Evolutionary conservation across 2,113 vertebrate species (phyloP), one percentile per base, ranked within the genome.

Genomic region (Cervus canadensis): DNA sequence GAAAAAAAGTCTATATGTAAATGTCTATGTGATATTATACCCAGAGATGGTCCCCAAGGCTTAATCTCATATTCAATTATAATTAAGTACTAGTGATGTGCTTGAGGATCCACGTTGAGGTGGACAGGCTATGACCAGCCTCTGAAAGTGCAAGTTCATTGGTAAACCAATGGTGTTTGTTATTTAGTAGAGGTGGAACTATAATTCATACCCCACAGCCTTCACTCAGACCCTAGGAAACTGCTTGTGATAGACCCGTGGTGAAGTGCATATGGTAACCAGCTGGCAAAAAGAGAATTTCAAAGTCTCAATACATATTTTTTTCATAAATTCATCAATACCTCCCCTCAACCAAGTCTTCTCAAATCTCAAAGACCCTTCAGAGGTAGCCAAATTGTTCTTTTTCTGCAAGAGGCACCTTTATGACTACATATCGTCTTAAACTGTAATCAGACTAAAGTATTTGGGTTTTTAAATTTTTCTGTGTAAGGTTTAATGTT

Each of bases 281-380:
- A 92, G 40, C 28, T 93, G 82, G 10, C n/a, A 83, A 82, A 87
- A 82, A 25, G 9, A 92, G 14, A 13, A 67, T 88, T 81, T 86
- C 13, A 7, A 84, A 57, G 26, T 56, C 62, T 54, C 90, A 71
- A 71, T 90, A 62, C 12, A 48, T 71, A 19, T 36, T 83, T 36
- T 92, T 56, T 79, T 95, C 48, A 48, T 52, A 90, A 94, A 54
- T 60, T 85, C 45, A 83, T 85, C 26, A 96, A 19, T 52, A 40
- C 1, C 15, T 87, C 28, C 7, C 60, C 91, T 60, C 16, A 86
- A 57, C 85, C 43, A 59, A 84, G 40, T 82, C 28, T 90, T 94
- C 54, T 54, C 26, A 87, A 60, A 40, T 76, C 23, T 16, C 21
- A 76, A 54, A 62, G 0, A 59, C 8, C 19, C 40, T 89, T 82